Evolutionary conservation across 2,797 vertebrate species (phyloP).

Genomic region (Mastacembelus armatus): DNA sequence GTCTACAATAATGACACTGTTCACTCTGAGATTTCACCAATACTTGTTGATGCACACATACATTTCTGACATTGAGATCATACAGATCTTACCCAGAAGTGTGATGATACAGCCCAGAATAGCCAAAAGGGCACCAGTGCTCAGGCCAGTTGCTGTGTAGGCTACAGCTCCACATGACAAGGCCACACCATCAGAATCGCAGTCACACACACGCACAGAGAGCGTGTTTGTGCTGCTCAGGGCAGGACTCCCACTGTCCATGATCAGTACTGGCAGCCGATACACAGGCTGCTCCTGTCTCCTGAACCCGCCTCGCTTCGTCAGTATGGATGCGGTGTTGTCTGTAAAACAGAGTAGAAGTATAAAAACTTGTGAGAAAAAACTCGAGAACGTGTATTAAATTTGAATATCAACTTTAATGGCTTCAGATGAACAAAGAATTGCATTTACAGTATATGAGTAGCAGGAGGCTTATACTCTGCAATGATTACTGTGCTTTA

Average conservation of each 20-base stretch:
- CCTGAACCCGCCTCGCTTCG: constrained; percentile 89
- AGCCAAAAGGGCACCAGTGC: constrained; percentile 94
- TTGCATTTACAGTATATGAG: constrained; percentile 6
- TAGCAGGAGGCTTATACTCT: constrained; percentile 16
- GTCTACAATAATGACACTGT: background rate
- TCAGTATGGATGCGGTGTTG: constrained; percentile 93
- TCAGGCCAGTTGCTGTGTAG: constrained; percentile 92
- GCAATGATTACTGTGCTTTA: constrained; percentile 22
- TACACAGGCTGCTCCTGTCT: constrained; percentile 92
- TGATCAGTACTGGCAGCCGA: constrained; percentile 91
- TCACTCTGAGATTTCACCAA: background rate
- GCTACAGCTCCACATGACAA: constrained; percentile 93
- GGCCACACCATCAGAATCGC: constrained; percentile 87
- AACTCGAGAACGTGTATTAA: background rate
- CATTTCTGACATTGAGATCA: background rate
- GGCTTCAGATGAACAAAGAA: constrained; percentile 31
- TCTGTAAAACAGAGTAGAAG: constrained; percentile 76
- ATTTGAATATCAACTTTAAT: constrained; percentile 11
- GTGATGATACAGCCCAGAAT: constrained; percentile 96
- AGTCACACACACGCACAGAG: constrained; percentile 93
- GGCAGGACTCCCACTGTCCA: constrained; percentile 92
- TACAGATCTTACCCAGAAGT: constrained; percentile 86
- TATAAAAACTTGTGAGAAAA: background rate
- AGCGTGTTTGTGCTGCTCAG: constrained; percentile 97
- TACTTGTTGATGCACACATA: background rate